Conservation (phyloP, 2,113 vertebrate species). For the Triplophysa siluroides region DNA sequence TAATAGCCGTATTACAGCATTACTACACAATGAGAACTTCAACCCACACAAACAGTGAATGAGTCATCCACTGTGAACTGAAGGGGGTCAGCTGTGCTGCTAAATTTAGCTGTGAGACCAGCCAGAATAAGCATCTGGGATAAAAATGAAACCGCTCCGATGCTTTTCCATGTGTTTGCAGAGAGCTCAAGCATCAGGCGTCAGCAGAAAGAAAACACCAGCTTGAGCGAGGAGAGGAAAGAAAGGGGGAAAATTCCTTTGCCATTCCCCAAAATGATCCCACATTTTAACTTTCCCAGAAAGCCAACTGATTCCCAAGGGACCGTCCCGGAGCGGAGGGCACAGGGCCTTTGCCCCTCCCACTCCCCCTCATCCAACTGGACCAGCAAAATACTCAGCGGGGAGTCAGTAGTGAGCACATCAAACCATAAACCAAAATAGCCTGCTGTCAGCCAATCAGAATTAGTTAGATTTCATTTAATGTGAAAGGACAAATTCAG, state of each 20-base stretch:
- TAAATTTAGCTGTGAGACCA: constrained; percentile 67
- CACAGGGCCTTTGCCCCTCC: constrained; percentile 43
- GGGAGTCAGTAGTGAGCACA: constrained; percentile 48
- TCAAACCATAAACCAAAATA: constrained; percentile 65
- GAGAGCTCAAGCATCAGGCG: constrained; percentile 28
- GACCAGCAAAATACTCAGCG: constrained; percentile 36
- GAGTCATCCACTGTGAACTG: constrained; percentile 52
- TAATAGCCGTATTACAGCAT: constrained; percentile 17
- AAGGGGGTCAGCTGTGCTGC: constrained; percentile 53
- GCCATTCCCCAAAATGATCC: constrained; percentile 68
- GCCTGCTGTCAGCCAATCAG: constrained; percentile 59
- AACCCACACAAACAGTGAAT: constrained; percentile 53
- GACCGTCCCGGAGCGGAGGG: constrained; percentile 47
- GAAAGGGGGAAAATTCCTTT: constrained; percentile 51
- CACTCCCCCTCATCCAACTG: constrained; percentile 29
- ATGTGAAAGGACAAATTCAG: constrained; percentile 10
- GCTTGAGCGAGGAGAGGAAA: constrained; percentile 42
- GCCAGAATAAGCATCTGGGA: constrained; percentile 61
- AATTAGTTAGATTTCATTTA: constrained; percentile 53
- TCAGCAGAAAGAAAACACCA: constrained; percentile 54
- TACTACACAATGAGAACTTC: constrained; percentile 18
- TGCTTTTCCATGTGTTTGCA: constrained; percentile 38
- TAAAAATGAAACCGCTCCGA: constrained; percentile 26
- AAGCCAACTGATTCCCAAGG: constrained; percentile 62
- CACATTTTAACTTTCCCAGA: constrained; percentile 72